Evolutionary conservation across 2,888 invertebrate genomes (phyloP).

Genomic region (Xestobium rufovillosum): DNA sequence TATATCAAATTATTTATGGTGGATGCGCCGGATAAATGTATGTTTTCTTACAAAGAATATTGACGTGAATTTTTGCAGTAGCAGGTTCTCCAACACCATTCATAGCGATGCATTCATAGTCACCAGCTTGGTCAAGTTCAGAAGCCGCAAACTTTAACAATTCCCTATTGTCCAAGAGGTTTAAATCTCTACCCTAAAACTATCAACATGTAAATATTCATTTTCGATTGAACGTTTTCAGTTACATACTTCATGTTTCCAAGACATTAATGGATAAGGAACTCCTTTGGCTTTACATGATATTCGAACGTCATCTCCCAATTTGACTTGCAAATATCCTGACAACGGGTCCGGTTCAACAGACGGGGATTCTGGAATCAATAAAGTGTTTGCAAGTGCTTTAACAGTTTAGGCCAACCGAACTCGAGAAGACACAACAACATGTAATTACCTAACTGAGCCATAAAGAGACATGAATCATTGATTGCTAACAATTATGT

Average conservation of each 20-base stretch:
- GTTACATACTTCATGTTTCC: conserved; percentile 48
- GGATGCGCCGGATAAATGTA: too few relatives aligned
- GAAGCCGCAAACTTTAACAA: conserved; percentile 58
- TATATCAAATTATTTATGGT: too few relatives aligned
- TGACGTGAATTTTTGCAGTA: conserved; percentile 56
- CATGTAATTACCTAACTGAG: background rate
- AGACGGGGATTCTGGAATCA: conserved; percentile 57
- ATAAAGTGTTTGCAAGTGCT: too few relatives aligned
- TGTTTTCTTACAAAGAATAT: conserved; percentile 60
- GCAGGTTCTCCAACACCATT: conserved; percentile 73
- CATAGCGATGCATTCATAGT: conserved; percentile 63
- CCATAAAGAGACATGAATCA: too few relatives aligned
- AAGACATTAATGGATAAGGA: conserved; percentile 64
- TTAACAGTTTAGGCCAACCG: too few relatives aligned
- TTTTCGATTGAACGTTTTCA: background rate
- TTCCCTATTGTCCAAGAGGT: conserved; percentile 53
- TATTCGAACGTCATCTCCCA: conserved; percentile 69
- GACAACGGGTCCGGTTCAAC: conserved; percentile 59
- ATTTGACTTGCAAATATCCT: conserved; percentile 62
- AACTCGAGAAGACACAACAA: background rate
- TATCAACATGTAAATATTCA: conserved; percentile 6
- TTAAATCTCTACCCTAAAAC: conserved; percentile 55
- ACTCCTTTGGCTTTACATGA: conserved; percentile 65
- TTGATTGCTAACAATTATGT: too few relatives aligned
- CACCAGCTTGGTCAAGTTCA: conserved; percentile 59